Percentiles rank a stretch among this genome's conserved stretches.
Evolutionary conservation across 2,113 vertebrate genomes (phyloP).

Genomic region (Perognathus longimembris): DNA sequence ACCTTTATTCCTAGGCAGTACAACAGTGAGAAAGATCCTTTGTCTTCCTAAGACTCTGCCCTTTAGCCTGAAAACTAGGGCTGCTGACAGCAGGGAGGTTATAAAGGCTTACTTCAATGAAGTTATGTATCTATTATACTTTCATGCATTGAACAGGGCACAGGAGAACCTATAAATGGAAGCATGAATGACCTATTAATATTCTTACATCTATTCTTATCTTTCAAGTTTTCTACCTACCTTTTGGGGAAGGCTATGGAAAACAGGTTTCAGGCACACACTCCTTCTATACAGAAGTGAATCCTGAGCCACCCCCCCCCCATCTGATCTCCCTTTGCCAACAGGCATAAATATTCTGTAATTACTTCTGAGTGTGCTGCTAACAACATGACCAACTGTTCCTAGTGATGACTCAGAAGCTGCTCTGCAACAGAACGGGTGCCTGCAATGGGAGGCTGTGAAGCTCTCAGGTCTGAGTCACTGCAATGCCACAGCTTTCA

Average conservation of each 20-base stretch:
- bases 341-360: slow-evolving; percentile 61
- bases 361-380: slow-evolving; percentile 44
- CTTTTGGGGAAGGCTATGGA: background rate
- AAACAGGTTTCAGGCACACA: background rate
- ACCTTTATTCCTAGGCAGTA: background rate
- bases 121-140: background rate
- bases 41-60: background rate
- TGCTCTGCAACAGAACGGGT: slow-evolving; percentile 57
- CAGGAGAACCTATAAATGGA: background rate
- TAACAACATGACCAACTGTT: slow-evolving; percentile 70
- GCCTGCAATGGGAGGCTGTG: background rate
- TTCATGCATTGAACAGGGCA: background rate
- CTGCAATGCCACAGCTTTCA: background rate
- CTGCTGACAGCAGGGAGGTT: background rate
- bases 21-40: background rate
- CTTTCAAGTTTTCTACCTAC: slow-evolving; percentile 7
- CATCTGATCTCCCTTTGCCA: slow-evolving; percentile 28
- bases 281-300: background rate
- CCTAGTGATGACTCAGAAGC: slow-evolving; percentile 56
- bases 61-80: background rate
- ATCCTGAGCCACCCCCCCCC: background rate
- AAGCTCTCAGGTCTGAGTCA: slow-evolving; percentile 60
- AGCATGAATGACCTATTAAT: background rate
- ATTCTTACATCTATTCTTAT: background rate
- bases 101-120: background rate